These are phyloP conservation scores for Ruditapes philippinarum DNA, from an alignment of 1,140 invertebrate genomes.

Conservation along the genomic window DNA sequence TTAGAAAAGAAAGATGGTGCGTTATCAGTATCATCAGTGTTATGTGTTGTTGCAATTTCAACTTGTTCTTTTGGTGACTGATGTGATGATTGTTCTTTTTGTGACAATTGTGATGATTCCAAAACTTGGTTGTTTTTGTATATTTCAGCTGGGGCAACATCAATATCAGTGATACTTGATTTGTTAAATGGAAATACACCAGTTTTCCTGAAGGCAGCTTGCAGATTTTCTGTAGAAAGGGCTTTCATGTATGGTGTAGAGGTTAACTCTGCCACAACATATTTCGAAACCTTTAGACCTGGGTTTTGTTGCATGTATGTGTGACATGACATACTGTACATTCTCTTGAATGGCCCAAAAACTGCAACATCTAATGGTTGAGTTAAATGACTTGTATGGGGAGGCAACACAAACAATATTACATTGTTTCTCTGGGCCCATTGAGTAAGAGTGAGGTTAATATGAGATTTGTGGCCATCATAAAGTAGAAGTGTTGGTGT, in stretches of 20 bases:
- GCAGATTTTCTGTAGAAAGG: too few relatives aligned
- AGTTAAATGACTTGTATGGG: too few relatives aligned
- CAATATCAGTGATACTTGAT: neutral
- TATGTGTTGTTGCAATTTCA: too few relatives aligned
- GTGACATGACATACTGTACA: conserved; percentile 26
- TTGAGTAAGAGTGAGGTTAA: neutral
- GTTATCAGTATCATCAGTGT: too few relatives aligned
- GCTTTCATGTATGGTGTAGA: conserved; percentile 1
- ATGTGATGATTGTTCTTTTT: conserved; percentile 15
- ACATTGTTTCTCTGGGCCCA: conserved; percentile 62
- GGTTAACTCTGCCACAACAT: conserved; percentile 1
- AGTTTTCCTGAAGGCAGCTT: conserved; percentile 28
- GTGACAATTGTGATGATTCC: neutral
- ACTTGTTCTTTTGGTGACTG: too few relatives aligned
- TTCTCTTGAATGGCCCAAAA: conserved; percentile 71
- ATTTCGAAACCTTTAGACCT: neutral
- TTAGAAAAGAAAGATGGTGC: neutral
- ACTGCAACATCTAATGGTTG: conserved; percentile 67
- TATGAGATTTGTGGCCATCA: conserved; percentile 85
- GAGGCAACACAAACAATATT: conserved; percentile 69
- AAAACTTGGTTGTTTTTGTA: neutral
- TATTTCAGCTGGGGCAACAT: neutral
- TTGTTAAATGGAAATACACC: conserved; percentile 59
- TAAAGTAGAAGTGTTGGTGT: conserved; percentile 83
- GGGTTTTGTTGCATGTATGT: conserved; percentile 39